A percentile compares a stretch with the other conserved stretches of the same genome.
Conservation (phyloP, 1,140 invertebrate species). For the Nephotettix cincticeps region DNA sequence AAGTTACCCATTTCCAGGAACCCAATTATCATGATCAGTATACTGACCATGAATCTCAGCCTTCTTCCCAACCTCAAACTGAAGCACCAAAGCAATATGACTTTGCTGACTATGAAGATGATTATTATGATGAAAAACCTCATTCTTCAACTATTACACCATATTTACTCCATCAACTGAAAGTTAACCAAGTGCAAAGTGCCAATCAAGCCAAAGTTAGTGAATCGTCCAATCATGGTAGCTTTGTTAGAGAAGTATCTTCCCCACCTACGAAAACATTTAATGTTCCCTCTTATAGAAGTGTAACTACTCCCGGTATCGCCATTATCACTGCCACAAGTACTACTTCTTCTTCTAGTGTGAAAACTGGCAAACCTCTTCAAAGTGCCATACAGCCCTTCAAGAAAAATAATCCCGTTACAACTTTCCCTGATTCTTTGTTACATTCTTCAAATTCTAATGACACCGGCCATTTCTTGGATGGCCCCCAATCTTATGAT, state of each 20-base stretch:
- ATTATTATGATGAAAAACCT: slow-evolving; percentile 22
- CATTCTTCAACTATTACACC: slow-evolving; percentile 25
- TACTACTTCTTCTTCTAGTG: slow-evolving; percentile 30
- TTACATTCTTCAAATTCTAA: not conserved
- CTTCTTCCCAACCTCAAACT: slow-evolving; percentile 1
- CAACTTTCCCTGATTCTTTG: not conserved
- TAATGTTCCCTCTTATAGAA: slow-evolving; percentile 9
- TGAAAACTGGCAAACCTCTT: slow-evolving; percentile 4
- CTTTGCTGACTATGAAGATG: slow-evolving; percentile 23
- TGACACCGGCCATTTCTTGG: not conserved
- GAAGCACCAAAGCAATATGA: slow-evolving; percentile 24
- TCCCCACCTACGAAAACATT: not conserved
- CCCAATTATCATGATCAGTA: slow-evolving; percentile 34
- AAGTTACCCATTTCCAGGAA: not conserved
- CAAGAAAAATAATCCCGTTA: not conserved
- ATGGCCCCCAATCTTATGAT: slow-evolving; percentile 23
- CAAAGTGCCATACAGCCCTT: slow-evolving; percentile 9
- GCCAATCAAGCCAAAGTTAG: not conserved
- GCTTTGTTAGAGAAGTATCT: slow-evolving; percentile 20
- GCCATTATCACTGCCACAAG: slow-evolving; percentile 38
- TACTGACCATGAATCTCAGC: not conserved
- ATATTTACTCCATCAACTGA: slow-evolving; percentile 29
- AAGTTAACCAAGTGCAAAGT: slow-evolving; percentile 20
- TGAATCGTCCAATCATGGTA: not conserved
- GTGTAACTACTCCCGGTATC: slow-evolving; percentile 18